Evolutionary conservation across 2,797 vertebrate genomes (phyloP), one percentile per base, ranked within the genome.

Genomic region (Esox lucius): DNA sequence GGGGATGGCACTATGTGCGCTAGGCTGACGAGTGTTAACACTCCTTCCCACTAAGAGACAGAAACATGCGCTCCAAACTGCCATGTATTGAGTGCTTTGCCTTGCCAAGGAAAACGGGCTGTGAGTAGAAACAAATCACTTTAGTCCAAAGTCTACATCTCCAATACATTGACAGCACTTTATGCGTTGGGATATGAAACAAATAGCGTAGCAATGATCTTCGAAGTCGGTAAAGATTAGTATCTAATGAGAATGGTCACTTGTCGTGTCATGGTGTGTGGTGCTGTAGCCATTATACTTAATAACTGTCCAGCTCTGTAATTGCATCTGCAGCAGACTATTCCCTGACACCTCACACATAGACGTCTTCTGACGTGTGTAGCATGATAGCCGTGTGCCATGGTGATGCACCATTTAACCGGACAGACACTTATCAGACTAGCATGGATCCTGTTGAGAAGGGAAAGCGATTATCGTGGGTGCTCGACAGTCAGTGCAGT

Each of bases 401-500:
- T 75, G 73, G 73, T 71, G 71, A 77, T 64, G 31, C 56, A 24
- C 28, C n/a, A 64, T 80, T 81, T 56, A 35, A 39, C 46, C 56
- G 69, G 80, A 77, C 69, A 59, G 59, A 65, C 33, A n/a, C 61
- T 53, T 59, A 78, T 83, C 70, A 70, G 49, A 78, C 71, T 70
- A 72, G 15, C 74, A 39, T 70, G 22, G 33, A 62, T 67, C 42
- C 48, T 59, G 39, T 65, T 76, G 77, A 74, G 74, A 75, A 68
- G 66, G 15, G 59, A 73, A 66, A 53, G 79, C 75, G 75, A 78
- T 81, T 83, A 75, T 59, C n/a, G 22, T 13, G 67, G 72, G 69
- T 81, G 53, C 51, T 73, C 59, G 31, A 48, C 48, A 79, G 72
- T 69, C 71, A 28, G 49, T 70, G 75, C 72, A 73, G 79, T 80